Evolutionary conservation across 2,797 vertebrate genomes (phyloP), one percentile per base, ranked within the genome.

Genomic region (Poecile montanus): DNA sequence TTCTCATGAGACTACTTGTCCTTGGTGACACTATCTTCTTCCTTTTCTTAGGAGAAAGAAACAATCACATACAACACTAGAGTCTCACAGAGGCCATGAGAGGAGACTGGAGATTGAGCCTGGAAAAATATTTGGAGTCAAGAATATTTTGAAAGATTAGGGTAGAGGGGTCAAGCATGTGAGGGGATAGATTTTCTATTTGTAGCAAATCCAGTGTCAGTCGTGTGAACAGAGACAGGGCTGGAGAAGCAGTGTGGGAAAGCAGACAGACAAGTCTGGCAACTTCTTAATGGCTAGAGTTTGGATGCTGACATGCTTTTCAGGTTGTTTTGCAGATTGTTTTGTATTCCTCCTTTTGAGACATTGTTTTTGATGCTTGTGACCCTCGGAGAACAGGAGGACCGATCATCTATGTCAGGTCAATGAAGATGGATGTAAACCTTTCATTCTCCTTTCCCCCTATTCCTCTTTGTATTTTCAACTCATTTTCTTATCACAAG

Each of bases 81-180:
- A 51, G 23, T 71, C 36, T 75, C 60, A n/a, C 47, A 51, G 29
- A 45, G 51, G n/a, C 74, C 22, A 1, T 73, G 42, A 48, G 11
- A 65, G 47, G 13, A 85, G 18, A 40, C 25, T 51, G 53, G 57
- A 77, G 38, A 78, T 88, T 74, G 3, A 16, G 74, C 56, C 67
- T 53, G n/a, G 67, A 94, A 95, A 95, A 95, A 56, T 85, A 93
- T 83, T 94, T 92, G 29, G 68, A 85, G n/a, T 88, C 54, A 61
- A 87, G 68, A 88, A 93, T 93, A 82, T 95, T 97, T 93, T 88
- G 91, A 79, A 89, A 85, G 61, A 40, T 75, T 77, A 51, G 65
- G 27, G n/a, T 83, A 72, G 85, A 85, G 21, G 51, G 93, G 81
- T 93, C 87, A 88, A 81, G 58, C 85, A 88, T 75, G 68, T 15